Evolutionary conservation across 2,113 vertebrate genomes (phyloP).

Genomic region (Microcebus murinus): DNA sequence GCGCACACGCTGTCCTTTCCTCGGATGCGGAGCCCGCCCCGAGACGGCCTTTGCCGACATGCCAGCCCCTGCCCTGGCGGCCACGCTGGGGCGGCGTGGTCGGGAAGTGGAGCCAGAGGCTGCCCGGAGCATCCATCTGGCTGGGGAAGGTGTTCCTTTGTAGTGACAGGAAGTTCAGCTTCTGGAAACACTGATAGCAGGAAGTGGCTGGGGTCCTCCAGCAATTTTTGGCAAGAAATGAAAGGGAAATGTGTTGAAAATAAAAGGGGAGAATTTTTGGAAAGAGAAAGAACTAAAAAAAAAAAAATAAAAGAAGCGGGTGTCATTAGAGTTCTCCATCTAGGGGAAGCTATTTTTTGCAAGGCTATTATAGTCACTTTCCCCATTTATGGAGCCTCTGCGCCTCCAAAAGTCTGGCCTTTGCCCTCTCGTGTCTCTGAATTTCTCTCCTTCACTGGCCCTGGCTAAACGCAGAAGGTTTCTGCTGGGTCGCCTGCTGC

Average conservation of each 20-base stretch:
- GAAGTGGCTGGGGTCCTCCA: background rate
- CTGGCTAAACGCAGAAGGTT: rapidly evolving
- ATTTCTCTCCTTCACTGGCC: rapidly evolving
- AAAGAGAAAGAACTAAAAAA: background rate
- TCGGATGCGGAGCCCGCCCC: rapidly evolving
- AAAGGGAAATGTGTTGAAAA: conserved; percentile 56
- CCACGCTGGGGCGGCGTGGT: rapidly evolving
- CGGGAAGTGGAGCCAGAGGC: background rate
- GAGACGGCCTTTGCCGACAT: rapidly evolving
- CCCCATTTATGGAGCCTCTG: background rate
- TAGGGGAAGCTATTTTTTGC: background rate
- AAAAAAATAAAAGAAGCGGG: background rate
- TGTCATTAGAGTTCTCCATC: background rate
- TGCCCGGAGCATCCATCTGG: rapidly evolving
- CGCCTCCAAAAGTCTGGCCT: background rate
- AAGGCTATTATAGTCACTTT: rapidly evolving
- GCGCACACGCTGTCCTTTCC: rapidly evolving
- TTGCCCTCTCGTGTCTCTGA: background rate
- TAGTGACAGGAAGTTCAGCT: background rate
- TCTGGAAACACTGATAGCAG: conserved; percentile 27
- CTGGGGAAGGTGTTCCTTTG: conserved; percentile 26
- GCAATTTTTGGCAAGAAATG: conserved; percentile 59
- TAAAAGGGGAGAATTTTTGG: conserved; percentile 45
- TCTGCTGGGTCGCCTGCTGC: background rate
- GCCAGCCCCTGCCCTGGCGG: rapidly evolving